phyloP scores from a whole-genome alignment of 2,113 vertebrate species.

The Sylvilagus bachmani region DNA sequence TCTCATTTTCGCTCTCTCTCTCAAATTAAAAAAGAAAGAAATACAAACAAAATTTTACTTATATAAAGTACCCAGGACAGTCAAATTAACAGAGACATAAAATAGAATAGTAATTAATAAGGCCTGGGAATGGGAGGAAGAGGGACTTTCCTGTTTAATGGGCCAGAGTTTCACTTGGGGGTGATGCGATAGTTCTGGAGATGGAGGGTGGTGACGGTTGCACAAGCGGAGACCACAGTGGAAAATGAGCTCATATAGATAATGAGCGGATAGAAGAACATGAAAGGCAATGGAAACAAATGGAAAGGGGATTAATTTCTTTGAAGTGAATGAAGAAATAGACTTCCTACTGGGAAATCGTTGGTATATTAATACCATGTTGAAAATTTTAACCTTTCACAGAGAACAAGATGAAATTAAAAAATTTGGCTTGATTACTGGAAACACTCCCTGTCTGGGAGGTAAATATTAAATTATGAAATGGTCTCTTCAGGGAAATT shows the following conservation, averaged over 20 bases:
- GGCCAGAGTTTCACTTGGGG: background rate
- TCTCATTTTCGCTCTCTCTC: too few species aligned
- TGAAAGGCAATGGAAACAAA: conserved; percentile 41
- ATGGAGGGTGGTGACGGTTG: background rate
- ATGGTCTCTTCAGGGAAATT: conserved; percentile 75
- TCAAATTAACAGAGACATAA: background rate
- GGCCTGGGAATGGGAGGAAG: background rate
- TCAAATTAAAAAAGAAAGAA: too few species aligned
- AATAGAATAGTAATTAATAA: background rate
- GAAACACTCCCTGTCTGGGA: conserved; percentile 76
- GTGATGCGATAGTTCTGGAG: background rate
- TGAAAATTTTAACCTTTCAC: conserved; percentile 54
- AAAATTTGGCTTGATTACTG: conserved; percentile 79
- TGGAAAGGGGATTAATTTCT: conserved; percentile 38
- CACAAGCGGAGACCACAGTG: background rate
- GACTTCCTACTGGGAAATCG: background rate
- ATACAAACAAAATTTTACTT: too few species aligned
- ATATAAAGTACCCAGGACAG: too few species aligned
- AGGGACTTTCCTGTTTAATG: background rate
- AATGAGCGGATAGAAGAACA: conserved; percentile 16
- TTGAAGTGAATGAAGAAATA: conserved; percentile 42
- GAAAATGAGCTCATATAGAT: conserved; percentile 30
- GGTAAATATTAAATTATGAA: conserved; percentile 82
- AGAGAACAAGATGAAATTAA: conserved; percentile 73
- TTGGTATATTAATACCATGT: conserved; percentile 29